phyloP scores from a whole-genome alignment of 2,113 vertebrate genomes.

The Naja naja region DNA sequence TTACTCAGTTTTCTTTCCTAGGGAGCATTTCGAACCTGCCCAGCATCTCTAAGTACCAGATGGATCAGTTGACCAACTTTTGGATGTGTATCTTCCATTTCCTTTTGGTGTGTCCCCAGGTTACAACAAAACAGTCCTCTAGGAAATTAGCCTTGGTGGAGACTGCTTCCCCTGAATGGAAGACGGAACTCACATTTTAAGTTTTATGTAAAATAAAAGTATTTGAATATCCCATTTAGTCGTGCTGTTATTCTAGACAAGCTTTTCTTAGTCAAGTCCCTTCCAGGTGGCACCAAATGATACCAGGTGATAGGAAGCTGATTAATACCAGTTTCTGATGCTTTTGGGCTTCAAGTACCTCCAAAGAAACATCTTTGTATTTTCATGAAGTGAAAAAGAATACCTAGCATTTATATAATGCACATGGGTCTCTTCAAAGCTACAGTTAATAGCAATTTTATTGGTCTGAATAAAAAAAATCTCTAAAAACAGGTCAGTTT shows the following conservation, averaged over 20 bases:
- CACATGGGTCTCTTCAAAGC: background rate
- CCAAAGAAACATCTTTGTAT: background rate
- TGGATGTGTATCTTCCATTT: slow-evolving; percentile 6
- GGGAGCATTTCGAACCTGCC: background rate
- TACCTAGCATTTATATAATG: background rate
- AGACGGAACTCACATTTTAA: background rate
- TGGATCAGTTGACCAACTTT: slow-evolving; percentile 15
- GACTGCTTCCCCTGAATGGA: background rate
- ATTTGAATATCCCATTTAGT: background rate
- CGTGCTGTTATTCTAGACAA: background rate
- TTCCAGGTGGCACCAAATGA: background rate
- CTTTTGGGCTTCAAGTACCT: background rate
- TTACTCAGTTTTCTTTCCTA: background rate
- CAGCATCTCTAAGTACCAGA: background rate
- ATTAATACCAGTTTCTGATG: slow-evolving; percentile 6
- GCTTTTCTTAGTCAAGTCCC: background rate
- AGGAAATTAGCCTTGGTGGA: background rate
- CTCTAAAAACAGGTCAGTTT: background rate
- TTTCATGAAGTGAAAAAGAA: background rate
- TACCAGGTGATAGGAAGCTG: background rate
- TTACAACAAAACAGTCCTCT: background rate
- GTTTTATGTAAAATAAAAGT: background rate
- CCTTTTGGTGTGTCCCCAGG: background rate
- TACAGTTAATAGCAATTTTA: background rate
- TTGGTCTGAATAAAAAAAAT: background rate